Percentiles rank a stretch among this genome's conserved stretches.
Conservation (phyloP, 2,888 invertebrate species). For the Leptopilina syphax region DNA sequence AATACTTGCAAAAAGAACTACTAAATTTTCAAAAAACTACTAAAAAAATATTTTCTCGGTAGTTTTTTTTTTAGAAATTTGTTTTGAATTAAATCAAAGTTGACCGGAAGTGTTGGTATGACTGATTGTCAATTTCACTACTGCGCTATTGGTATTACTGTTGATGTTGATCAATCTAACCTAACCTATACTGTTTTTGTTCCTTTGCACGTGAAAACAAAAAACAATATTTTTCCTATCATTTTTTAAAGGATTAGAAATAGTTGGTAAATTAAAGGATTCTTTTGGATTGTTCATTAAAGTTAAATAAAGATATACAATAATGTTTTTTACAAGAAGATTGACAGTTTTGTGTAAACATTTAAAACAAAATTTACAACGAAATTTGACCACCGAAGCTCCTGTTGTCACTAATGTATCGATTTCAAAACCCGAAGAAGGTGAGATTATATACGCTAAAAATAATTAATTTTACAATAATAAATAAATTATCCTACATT, state of each 20-base stretch:
- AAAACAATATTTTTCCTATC: too few relatives aligned
- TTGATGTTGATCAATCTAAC: neutral
- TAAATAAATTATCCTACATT: too few relatives aligned
- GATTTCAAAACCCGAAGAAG: constrained; percentile 23
- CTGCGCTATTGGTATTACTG: too few relatives aligned
- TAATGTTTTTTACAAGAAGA: constrained; percentile 21
- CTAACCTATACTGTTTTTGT: neutral
- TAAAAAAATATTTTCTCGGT: too few relatives aligned
- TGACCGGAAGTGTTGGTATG: neutral
- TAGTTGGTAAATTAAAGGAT: neutral
- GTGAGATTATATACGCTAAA: neutral
- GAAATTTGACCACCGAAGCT: constrained; percentile 24
- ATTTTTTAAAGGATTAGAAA: neutral
- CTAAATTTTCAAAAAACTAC: too few relatives aligned
- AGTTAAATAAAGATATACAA: neutral
- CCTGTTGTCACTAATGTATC: neutral
- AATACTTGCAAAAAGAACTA: too few relatives aligned
- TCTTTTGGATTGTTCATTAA: neutral
- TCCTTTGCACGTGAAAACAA: neutral
- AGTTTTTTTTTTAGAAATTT: too few relatives aligned
- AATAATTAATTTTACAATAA: too few relatives aligned
- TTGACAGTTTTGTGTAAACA: constrained; percentile 16
- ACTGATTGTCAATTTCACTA: too few relatives aligned
- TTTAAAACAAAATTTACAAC: constrained; percentile 32
- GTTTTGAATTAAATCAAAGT: neutral